Conservation (phyloP, 2,113 vertebrate species). For the Etheostoma spectabile region DNA sequence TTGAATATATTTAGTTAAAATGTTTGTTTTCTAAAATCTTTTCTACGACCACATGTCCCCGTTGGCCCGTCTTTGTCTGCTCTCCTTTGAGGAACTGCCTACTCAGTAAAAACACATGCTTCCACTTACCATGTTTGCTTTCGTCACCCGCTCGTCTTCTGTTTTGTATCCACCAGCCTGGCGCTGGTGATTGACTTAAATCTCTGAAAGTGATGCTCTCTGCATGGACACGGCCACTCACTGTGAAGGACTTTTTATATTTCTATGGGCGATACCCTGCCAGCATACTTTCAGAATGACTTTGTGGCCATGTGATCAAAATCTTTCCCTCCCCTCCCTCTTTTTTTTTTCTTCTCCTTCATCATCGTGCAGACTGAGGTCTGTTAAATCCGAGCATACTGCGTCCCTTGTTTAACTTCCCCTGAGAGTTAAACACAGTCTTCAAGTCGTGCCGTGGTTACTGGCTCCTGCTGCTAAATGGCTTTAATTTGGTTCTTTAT, state of each 20-base stretch:
- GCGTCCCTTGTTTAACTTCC: conserved; percentile 60
- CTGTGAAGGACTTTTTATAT: conserved; percentile 21
- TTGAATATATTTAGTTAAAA: background rate
- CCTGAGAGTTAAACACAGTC: conserved; percentile 8
- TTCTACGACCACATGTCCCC: background rate
- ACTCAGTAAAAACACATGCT: conserved; percentile 49
- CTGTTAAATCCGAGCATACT: conserved; percentile 58
- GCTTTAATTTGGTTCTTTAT: background rate
- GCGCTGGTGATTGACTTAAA: conserved; percentile 8
- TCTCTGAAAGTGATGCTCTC: conserved; percentile 41
- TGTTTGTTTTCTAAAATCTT: background rate
- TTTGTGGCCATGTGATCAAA: conserved; percentile 73
- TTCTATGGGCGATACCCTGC: conserved; percentile 31
- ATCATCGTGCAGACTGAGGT: conserved; percentile 44
- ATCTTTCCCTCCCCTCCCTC: conserved; percentile 32
- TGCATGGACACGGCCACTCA: conserved; percentile 26
- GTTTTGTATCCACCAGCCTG: conserved; percentile 38
- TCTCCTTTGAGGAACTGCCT: conserved; percentile 21
- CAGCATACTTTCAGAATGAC: conserved; percentile 72
- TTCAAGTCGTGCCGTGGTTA: conserved; percentile 17
- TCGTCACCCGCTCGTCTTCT: conserved; percentile 36
- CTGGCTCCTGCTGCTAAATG: background rate
- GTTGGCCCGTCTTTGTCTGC: conserved; percentile 29
- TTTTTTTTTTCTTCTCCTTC: conserved; percentile 27
- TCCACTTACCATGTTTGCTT: conserved; percentile 79